phyloP scores from a whole-genome alignment of 1,140 invertebrate genomes.

The Leguminivora glycinivorella region DNA sequence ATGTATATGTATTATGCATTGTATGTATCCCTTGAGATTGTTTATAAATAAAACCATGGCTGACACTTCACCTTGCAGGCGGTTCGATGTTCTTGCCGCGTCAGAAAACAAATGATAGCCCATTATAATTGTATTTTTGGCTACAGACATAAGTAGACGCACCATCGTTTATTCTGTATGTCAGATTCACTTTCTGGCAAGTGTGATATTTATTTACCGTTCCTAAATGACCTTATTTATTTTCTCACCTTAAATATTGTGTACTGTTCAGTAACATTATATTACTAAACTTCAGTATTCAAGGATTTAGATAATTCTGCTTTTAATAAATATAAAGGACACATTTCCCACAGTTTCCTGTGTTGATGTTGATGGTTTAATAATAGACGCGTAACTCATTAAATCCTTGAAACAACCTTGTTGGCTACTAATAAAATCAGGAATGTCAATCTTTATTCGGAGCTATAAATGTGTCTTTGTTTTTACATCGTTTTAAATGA shows the following conservation, averaged over 20 bases:
- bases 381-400: neutral
- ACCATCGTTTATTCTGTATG: neutral
- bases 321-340: neutral
- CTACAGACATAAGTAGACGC: neutral
- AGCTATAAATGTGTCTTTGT: neutral
- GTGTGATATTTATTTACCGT: no score
- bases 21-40: neutral
- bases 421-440: neutral
- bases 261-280: no score
- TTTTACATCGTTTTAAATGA: neutral
- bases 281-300: neutral
- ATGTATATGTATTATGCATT: no score
- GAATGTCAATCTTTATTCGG: neutral
- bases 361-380: neutral
- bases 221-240: no score
- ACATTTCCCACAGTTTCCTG: neutral
- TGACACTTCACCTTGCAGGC: neutral
- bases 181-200: slow-evolving; percentile 1
- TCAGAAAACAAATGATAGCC: slow-evolving; percentile 6
- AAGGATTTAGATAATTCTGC: neutral
- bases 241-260: no score
- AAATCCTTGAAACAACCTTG: neutral
- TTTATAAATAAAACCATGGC: neutral
- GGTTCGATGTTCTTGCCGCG: slow-evolving; percentile 1
- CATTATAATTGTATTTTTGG: slow-evolving; percentile 7